These are phyloP conservation scores for Ormyrus nitidulus DNA, from an alignment of 2,888 invertebrate genomes.

Conservation along the genomic window DNA sequence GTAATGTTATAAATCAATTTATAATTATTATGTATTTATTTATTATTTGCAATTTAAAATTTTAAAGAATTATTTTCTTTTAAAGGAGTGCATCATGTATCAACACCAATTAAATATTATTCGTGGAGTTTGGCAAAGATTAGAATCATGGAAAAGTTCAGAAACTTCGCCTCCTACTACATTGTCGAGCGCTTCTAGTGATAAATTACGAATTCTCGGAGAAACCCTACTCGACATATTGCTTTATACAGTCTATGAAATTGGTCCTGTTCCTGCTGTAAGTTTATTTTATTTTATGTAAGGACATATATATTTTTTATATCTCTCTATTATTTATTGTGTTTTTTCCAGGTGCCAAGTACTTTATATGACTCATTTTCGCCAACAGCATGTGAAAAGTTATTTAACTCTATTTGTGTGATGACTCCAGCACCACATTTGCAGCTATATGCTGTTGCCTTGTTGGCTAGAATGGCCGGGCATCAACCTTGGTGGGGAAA, in stretches of 20 bases:
- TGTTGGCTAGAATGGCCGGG: constrained; percentile 87
- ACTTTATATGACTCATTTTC: constrained; percentile 74
- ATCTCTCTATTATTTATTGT: constrained; percentile 10
- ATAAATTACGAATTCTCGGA: constrained; percentile 88
- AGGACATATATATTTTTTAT: not conserved
- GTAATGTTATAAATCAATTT: constrained; percentile 61
- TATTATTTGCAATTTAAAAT: not conserved
- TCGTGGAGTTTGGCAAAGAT: constrained; percentile 83
- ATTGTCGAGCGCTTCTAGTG: constrained; percentile 83
- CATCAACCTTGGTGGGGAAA: constrained; percentile 92
- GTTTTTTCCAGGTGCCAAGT: constrained; percentile 68
- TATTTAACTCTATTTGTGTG: constrained; percentile 86
- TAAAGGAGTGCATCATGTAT: constrained; percentile 88
- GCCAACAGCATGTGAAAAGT: constrained; percentile 78
- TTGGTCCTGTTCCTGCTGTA: constrained; percentile 76
- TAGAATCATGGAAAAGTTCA: constrained; percentile 79
- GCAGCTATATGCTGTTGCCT: constrained; percentile 86
- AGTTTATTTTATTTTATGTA: constrained; percentile 56
- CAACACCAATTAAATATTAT: constrained; percentile 94
- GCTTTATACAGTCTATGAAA: constrained; percentile 82
- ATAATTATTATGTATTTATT: constrained; percentile 19
- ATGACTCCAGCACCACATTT: constrained; percentile 85
- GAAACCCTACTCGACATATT: constrained; percentile 90
- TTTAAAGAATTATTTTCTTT: constrained; percentile 7
- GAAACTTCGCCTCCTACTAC: constrained; percentile 75